Evolutionary conservation across 2,797 vertebrate species (phyloP), one percentile per base, ranked within the genome.

Genomic region (Lemur catta): DNA sequence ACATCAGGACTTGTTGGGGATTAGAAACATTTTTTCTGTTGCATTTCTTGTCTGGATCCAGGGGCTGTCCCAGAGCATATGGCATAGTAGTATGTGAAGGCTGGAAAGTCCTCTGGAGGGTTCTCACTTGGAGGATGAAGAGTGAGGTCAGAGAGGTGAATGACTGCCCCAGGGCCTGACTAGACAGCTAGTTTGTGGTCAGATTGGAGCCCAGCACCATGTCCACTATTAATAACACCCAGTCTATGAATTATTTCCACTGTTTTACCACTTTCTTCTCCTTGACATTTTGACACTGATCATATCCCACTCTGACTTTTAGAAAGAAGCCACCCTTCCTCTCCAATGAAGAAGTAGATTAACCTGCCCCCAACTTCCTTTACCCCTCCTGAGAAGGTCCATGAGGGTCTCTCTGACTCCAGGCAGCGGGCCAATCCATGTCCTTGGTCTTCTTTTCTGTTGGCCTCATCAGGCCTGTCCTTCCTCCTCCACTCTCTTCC

Each of bases 11-110:
- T 82, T 52, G 41, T 28, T 80, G 65, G 75, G 59, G 76, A 81
- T 95, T 33, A 86, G 72, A 65, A 30, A 48, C 52, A 30, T 33
- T 52, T 84, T 67, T 82, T 14, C 94, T 75, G 30, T 69, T 94
- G 22, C 50, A 38, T 90, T 90, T 94, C 80, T 97, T 89, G 55
- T 71, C 38, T 88, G 80, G 82, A 38, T 74, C 35, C 55, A 81
- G 79, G 76, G 41, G 2, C 30, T 89, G 57, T 72, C 8, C 48
- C 10, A 55, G 80, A 57, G 41, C 35, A 69, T 59, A 59, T 30
- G 74, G 84, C 48, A 46, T 5, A 41, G 20, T 5, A 41, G 20
- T 26, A 41, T 28, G 17, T 63, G 12, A 76, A 84, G 50, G 28
- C 33, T 75, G 74, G 84, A 92, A 35, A 26, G 2, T 46, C 63